phyloP scores from a whole-genome alignment of 2,888 invertebrate species.

The Drosophila ustulata region DNA sequence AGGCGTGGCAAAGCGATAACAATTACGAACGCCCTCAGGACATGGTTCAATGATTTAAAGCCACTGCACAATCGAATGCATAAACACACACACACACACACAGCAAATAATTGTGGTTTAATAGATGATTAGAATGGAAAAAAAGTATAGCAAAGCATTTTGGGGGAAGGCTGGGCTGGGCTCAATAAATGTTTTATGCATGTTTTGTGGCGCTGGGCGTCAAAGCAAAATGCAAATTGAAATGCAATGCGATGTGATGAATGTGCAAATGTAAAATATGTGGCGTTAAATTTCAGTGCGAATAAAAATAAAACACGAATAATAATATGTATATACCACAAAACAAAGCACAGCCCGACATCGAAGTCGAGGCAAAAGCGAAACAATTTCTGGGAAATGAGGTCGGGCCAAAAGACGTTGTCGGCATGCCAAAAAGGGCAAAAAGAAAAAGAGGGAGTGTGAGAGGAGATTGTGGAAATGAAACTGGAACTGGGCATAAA shows the following conservation, averaged over 20 bases:
- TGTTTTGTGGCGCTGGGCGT: constrained; percentile 34
- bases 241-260: constrained; percentile 72
- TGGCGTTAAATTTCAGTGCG: constrained; percentile 76
- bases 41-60: constrained; percentile 68
- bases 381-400: constrained; percentile 57
- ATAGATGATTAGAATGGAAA: constrained; percentile 63
- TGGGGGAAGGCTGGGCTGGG: constrained; percentile 10
- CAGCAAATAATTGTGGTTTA: constrained; percentile 71
- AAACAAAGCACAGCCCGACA: not conserved
- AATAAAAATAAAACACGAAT: constrained; percentile 53
- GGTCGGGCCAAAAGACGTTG: constrained; percentile 49
- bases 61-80: constrained; percentile 23
- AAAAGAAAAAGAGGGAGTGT: not conserved
- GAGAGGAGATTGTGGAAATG: constrained; percentile 7
- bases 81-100: constrained; percentile 13
- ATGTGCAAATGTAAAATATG: constrained; percentile 74
- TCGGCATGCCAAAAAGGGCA: constrained; percentile 33
- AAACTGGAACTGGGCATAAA: constrained; percentile 23
- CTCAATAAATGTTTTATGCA: constrained; percentile 48
- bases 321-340: constrained; percentile 28
- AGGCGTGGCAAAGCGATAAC: constrained; percentile 56
- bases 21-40: constrained; percentile 65
- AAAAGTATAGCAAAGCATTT: constrained; percentile 48
- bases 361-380: constrained; percentile 19
- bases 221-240: constrained; percentile 63